Evolutionary conservation across 2,113 vertebrate genomes (phyloP), one percentile per base, ranked within the genome.

Genomic region (Halichoeres trimaculatus): DNA sequence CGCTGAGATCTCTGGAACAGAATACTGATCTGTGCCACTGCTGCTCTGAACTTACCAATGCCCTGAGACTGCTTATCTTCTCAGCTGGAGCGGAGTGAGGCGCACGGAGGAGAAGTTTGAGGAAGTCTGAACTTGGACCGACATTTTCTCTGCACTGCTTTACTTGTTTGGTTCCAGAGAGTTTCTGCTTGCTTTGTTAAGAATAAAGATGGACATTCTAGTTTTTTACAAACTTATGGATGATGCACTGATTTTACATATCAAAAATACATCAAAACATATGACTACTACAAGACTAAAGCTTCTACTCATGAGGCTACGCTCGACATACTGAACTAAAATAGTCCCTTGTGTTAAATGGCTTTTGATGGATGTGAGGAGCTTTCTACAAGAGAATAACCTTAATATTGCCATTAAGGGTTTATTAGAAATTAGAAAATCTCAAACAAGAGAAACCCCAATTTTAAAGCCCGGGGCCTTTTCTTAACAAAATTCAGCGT

Each of bases 11-110:
- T 24, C 45, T 83, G 60, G 62, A 55, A 65, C 40, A 63, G 83
- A 90, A 89, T 82, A 72, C 80, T 20, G 71, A 73, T 56, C 23
- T 4, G 40, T 51, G 43, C 62, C 9, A 11, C n/a, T 5, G 24
- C 72, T 43, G 60, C 81, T 81, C 41, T 63, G 41, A 80, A 62
- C 72, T 83, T 64, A 36, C 76, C 57, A 58, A 51, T 58, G 66
- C 60, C 69, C 75, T 13, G 8, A 78, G 85, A 76, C 51, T 57
- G 81, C 78, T 90, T 88, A 91, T 90, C 85, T 80, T 53, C 61
- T 83, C 51, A 83, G 85, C 72, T 67, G 64, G 73, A 90, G 78
- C 34, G 48, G 40, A 26, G 53, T 57, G 50, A 38, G 58, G 55
- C 10, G 50, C 30, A 58, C 48, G 59, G 41, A 66, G 13, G 34